A percentile compares a stretch with the other conserved stretches of the same genome.
Conservation (phyloP, 2,113 vertebrate species). For the Esox niger region DNA sequence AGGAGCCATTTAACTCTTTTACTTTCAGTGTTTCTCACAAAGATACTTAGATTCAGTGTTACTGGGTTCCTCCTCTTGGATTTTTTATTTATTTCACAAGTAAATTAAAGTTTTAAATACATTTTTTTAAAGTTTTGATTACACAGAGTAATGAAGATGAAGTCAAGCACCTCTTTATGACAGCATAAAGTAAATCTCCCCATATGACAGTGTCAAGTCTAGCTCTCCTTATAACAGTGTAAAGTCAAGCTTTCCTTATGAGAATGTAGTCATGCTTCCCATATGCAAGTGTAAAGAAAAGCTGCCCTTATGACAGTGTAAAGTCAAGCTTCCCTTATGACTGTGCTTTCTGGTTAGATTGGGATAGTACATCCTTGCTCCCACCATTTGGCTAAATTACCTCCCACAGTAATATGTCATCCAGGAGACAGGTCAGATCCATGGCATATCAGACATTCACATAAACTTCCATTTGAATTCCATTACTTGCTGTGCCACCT, state of each 20-base stretch:
- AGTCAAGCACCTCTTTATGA: too few species aligned
- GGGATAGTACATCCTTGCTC: slow-evolving; percentile 15
- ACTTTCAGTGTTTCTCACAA: background rate
- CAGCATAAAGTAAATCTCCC: too few species aligned
- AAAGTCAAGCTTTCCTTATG: too few species aligned
- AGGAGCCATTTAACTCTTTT: background rate
- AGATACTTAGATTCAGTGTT: background rate
- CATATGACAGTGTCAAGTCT: too few species aligned
- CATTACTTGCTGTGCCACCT: slow-evolving; percentile 62
- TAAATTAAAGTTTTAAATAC: background rate
- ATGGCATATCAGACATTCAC: slow-evolving; percentile 25
- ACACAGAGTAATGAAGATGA: background rate
- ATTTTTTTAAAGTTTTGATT: background rate
- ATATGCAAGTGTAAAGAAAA: too few species aligned
- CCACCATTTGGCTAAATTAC: slow-evolving; percentile 20
- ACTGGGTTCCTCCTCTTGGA: too few species aligned
- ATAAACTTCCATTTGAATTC: slow-evolving; percentile 70
- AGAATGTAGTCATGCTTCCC: too few species aligned
- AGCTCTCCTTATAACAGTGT: too few species aligned
- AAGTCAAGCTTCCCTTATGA: background rate
- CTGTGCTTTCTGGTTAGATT: slow-evolving; percentile 9
- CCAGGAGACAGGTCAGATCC: slow-evolving; percentile 29
- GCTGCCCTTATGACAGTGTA: background rate
- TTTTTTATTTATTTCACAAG: too few species aligned
- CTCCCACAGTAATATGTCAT: slow-evolving; percentile 32